phyloP scores from a whole-genome alignment of 2,888 invertebrate species.

The Selenia dentaria region DNA sequence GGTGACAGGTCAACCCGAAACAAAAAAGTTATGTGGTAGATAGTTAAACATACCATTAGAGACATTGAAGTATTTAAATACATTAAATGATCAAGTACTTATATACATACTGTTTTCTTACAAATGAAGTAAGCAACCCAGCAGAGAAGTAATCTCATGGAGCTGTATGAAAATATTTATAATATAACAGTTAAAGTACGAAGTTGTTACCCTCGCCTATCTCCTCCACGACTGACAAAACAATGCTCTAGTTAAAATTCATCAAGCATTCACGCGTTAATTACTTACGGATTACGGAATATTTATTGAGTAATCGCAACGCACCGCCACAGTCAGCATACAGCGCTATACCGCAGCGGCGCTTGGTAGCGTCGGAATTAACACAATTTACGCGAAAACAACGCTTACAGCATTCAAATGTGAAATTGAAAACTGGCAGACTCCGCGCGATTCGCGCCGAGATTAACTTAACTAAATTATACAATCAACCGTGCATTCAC shows the following conservation, averaged over 20 bases:
- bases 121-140: no score
- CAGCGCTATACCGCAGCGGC: constrained; percentile 39
- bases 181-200: constrained; percentile 2
- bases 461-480: constrained; percentile 70
- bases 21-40: no score
- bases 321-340: constrained; percentile 24
- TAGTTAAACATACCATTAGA: no score
- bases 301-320: constrained; percentile 45
- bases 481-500: constrained; percentile 68
- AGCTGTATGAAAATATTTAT: no score
- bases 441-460: constrained; percentile 53
- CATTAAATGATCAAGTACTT: no score
- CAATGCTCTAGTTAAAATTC: constrained; percentile 46
- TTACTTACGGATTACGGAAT: constrained; percentile 49
- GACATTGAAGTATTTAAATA: no score
- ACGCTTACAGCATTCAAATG: constrained; percentile 56
- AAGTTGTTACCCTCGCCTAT: constrained; percentile 2
- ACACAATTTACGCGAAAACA: constrained; percentile 58
- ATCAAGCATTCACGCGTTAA: constrained; percentile 50
- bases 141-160: no score
- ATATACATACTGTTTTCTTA: no score
- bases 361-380: constrained; percentile 34
- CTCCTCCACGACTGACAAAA: constrained; percentile 23
- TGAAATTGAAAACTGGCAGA: constrained; percentile 64
- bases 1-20: no score